Evolutionary conservation across 2,888 invertebrate species (phyloP), one percentile per base, ranked within the genome.

Genomic region (Temnothorax ravouxi): DNA sequence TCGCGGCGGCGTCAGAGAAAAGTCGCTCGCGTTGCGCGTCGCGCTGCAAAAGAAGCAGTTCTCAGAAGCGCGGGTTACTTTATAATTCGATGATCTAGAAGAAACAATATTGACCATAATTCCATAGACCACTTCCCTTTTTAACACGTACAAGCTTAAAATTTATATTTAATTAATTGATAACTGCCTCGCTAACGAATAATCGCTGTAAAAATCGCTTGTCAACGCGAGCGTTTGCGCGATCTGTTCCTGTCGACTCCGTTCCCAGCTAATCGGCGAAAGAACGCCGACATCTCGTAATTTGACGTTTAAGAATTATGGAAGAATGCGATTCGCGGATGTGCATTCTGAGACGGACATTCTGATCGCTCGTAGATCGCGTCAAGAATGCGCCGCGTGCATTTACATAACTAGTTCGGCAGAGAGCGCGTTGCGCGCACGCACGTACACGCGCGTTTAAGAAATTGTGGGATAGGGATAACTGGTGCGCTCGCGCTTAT

Each of bases 321-420:
- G 38, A 72, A 80, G 79, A 72, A 72, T 80, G 47, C 47, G 25
- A 72, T 61, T 72, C 59, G n/a, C 59, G 56, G 34, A 29, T 54
- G 66, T 54, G 66, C 52, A 66, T 85, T 72, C 54, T 21, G 34
- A 34, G 11, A 54, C 38, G 44, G 79, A 71, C 59, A 41, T 38
- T 59, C 80, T 85, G 88, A 85, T 85, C 66, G 77, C 83, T 84
- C 84, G 86, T 88, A 87, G 87, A 87, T 86, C 91, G 89, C 89
- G 86, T 86, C 86, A 84, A 90, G 91, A 92, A 93, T 92, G 92
- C 91, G 80, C 82, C 72, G 86, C 59, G 13, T 56, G 72, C 82
- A 93, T 93, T 93, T 92, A 86, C 93, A 93, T 93, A 93, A 93
- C 93, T 92, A 92, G 93, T 93, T 91, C 88, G 88, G 81, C 76